Evolutionary conservation across 2,888 invertebrate genomes (phyloP), one percentile per base, ranked within the genome.

Genomic region (Thera britannica): DNA sequence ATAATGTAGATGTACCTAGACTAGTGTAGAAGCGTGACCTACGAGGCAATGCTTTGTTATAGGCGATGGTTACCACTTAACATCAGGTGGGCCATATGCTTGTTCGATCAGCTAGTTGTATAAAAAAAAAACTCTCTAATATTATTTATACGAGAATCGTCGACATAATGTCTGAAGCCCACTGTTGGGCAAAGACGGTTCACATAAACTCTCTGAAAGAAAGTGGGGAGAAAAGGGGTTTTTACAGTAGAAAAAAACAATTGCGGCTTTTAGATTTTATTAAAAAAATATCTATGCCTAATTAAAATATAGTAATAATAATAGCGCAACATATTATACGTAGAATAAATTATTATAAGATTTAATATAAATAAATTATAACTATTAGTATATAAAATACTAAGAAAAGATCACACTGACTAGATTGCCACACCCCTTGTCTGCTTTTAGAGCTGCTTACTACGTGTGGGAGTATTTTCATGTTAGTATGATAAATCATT

Each of bases 401-500:
- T 78, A 77, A 77, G 68, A 83, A 87, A 86, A 90, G 86, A 90
- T 88, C 93, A 93, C 91, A 90, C 93, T 93, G 93, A 93, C 93
- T 93, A 93, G 93, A 93, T 82, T 90, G 89, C 85, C 93, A 92
- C 93, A 93, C 93, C 92, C 93, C 84, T 92, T 89, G 89, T 90
- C 93, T 90, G 92, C 79, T 87, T 83, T 80, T 72, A 72, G 72
- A 66, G 75, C 78, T 72, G 70, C 72, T 62, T 61, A 65, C 59
- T 62, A 56, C 58, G 12, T 58, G 71, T 70, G 66, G 57, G 67
- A 72, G 67, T 67, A 71, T 66, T 65, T 34, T 55, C 23, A 23
- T 23, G 23, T 23, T 23, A 23, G 23, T 23, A 23, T 23, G 23
- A 23, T 23, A 23, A 23, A 23, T 23, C 23, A 23, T 23, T 23